These are phyloP conservation scores for Polyommatus iphigenia DNA, from an alignment of 2,888 invertebrate genomes.

Conservation along the genomic window DNA sequence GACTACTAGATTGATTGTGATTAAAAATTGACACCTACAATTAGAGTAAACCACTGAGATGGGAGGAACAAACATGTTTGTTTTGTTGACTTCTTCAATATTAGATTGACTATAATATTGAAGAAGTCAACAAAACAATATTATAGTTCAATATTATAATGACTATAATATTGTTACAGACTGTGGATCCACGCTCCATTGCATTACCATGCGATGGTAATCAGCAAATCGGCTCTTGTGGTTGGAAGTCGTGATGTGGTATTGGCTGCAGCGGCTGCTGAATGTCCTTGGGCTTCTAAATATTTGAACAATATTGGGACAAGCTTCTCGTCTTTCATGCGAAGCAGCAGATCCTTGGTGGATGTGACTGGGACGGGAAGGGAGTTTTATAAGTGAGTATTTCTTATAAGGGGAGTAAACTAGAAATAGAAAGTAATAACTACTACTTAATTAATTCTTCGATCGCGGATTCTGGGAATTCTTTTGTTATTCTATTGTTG, in stretches of 20 bases:
- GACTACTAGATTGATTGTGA: too few relatives aligned
- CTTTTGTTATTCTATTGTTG: too few relatives aligned
- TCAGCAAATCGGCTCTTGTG: constrained; percentile 60
- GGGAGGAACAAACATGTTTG: too few relatives aligned
- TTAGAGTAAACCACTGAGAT: too few relatives aligned
- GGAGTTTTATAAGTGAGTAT: constrained; percentile 43
- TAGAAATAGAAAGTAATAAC: too few relatives aligned
- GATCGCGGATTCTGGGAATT: too few relatives aligned
- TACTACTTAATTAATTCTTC: too few relatives aligned
- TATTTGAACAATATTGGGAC: constrained; percentile 56
- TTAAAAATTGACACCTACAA: too few relatives aligned
- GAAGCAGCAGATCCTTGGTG: constrained; percentile 49
- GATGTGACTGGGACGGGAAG: constrained; percentile 46
- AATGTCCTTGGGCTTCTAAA: constrained; percentile 63
- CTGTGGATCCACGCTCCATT: constrained; percentile 65
- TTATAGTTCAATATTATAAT: too few relatives aligned
- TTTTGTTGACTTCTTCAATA: too few relatives aligned
- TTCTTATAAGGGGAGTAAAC: too few relatives aligned
- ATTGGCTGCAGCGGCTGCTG: constrained; percentile 54
- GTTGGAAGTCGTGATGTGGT: constrained; percentile 61
- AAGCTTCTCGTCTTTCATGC: constrained; percentile 59
- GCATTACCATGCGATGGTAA: constrained; percentile 58
- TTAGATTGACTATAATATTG: background rate
- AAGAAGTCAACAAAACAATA: too few relatives aligned
- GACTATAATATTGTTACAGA: constrained; percentile 44